Evolutionary conservation across 2,888 invertebrate genomes (phyloP), one percentile per base, ranked within the genome.

Genomic region (Plagiodera versicolora): DNA sequence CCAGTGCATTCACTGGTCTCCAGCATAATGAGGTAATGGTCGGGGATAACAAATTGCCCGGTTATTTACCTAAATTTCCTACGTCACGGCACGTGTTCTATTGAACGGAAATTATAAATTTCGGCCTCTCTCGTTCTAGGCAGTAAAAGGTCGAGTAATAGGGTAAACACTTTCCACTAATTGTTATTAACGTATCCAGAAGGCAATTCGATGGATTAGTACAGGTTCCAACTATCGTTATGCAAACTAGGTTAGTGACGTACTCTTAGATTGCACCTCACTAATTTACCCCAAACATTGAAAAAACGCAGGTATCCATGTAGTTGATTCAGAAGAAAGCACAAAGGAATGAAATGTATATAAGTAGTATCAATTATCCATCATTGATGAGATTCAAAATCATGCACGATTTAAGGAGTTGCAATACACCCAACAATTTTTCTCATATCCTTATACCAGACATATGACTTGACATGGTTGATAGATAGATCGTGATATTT

Each of bases 51-150:
- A 72, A 72, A 73, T 73, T 73, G 71, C 69, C 72, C 63, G 65
- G 70, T 67, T 73, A 72, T 72, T 69, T 70, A 70, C 67, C 67
- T 68, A 67, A 72, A 71, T 72, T 73, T 73, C 73, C 71, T 70
- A 60, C 67, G 67, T 58, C 64, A n/a, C 59, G 68, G 67, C 71
- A 67, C 66, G 67, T 70, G 69, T 68, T 69, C 69, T 67, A 70
- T 71, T 69, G 67, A 72, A 69, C 73, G 73, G 73, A 73, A 73
- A 73, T 73, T 73, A 73, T 73, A 71, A 72, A 73, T 72, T 72
- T 72, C 65, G 63, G 56, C 49, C 61, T 59, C 63, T 52, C 56
- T 54, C 52, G 28, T 45, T 28, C 11, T 39, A 55, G 61, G 30
- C 63, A 59, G 48, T 46, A 58, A 61, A 54, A 61, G 44, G 39